A percentile compares a stretch with the other conserved stretches of the same genome.
phyloP scores from a whole-genome alignment of 2,797 vertebrate genomes.

The Coreius guichenoti region DNA sequence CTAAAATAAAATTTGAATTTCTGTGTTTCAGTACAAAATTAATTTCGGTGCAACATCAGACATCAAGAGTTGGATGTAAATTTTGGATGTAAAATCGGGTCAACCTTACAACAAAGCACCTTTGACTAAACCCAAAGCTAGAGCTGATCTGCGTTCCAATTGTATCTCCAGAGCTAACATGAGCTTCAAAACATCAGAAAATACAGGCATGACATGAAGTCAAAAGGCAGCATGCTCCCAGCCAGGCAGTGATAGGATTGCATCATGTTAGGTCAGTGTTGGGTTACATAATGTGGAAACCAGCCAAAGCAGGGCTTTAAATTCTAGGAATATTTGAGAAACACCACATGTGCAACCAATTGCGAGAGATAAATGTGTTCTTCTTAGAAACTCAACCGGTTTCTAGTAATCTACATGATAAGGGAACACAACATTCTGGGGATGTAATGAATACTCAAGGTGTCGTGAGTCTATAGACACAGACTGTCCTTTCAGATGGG shows the following conservation, averaged over 20 bases:
- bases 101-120: background rate
- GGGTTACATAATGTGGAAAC: constrained; percentile 60
- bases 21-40: background rate
- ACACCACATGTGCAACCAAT: constrained; percentile 28
- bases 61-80: background rate
- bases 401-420: constrained; percentile 12
- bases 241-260: constrained; percentile 55
- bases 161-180: background rate
- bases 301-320: constrained; percentile 48
- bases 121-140: background rate
- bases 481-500: background rate
- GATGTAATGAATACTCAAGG: constrained; percentile 1
- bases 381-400: constrained; percentile 31
- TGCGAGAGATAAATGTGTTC: background rate
- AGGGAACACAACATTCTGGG: constrained; percentile 26
- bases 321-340: constrained; percentile 43
- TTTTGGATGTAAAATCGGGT: background rate
- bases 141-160: background rate
- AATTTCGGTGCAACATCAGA: background rate
- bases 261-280: background rate
- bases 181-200: constrained; percentile 8
- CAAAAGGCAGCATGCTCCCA: constrained; percentile 47
- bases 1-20: background rate
- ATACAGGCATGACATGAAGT: constrained; percentile 3
- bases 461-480: constrained; percentile 8